These are phyloP conservation scores for Brotula barbata DNA, from an alignment of 2,797 vertebrate species.

Conservation along the genomic window DNA sequence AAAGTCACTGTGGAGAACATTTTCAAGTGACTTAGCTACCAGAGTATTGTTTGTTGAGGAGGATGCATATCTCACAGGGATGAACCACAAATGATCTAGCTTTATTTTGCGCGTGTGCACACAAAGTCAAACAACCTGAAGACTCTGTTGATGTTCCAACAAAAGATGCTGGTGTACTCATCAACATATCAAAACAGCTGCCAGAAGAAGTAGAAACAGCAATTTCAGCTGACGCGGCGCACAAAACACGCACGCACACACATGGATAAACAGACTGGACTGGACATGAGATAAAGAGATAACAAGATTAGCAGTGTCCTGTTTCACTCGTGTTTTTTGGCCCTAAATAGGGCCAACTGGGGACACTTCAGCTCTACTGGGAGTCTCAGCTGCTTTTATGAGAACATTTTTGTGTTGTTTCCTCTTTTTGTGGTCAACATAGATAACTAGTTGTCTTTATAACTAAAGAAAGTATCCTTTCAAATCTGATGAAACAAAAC, in stretches of 20 bases:
- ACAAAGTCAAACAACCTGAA: slow-evolving; percentile 25
- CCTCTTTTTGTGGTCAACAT: slow-evolving; percentile 12
- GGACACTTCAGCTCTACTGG: slow-evolving; percentile 54
- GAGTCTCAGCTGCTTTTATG: slow-evolving; percentile 17
- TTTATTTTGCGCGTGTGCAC: slow-evolving; percentile 19
- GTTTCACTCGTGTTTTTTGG: slow-evolving; percentile 71
- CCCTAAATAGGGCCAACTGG: slow-evolving; percentile 43
- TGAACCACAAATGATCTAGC: slow-evolving; percentile 62
- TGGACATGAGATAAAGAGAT: slow-evolving; percentile 64
- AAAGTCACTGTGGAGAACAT: slow-evolving; percentile 10
- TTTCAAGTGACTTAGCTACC: slow-evolving; percentile 60
- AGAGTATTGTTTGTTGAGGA: slow-evolving; percentile 57
- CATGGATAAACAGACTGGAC: slow-evolving; percentile 40
- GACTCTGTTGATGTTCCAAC: slow-evolving; percentile 8
- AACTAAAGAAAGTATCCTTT: slow-evolving; percentile 16
- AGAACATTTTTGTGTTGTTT: slow-evolving; percentile 37
- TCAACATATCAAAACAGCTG: slow-evolving; percentile 19
- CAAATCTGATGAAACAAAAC: slow-evolving; percentile 3
- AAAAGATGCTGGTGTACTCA: slow-evolving; percentile 27
- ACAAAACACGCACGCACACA: slow-evolving; percentile 10
- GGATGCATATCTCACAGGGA: slow-evolving; percentile 60
- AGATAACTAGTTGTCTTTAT: slow-evolving; percentile 3
- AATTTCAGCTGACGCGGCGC: too few relatives aligned
- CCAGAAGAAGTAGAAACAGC: too few relatives aligned
- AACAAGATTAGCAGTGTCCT: slow-evolving; percentile 71